Evolutionary conservation across 2,888 invertebrate species (phyloP).

Genomic region (Thera obeliscata): DNA sequence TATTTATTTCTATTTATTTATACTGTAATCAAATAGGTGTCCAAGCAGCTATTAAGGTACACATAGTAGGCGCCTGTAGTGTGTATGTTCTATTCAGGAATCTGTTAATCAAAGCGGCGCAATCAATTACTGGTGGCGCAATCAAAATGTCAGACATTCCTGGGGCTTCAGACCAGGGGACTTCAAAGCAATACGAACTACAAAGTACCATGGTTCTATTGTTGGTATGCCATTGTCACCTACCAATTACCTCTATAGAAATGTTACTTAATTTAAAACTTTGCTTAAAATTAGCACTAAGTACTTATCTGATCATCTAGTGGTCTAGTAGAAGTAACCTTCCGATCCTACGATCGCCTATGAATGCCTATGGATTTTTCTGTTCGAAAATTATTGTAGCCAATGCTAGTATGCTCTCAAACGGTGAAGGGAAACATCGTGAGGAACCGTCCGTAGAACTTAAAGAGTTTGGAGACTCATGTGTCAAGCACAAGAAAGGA

Average conservation of each 20-base stretch:
- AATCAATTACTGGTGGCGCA: constrained; percentile 75
- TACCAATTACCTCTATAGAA: constrained; percentile 5
- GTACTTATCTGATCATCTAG: too few relatives aligned
- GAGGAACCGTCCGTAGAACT: too few relatives aligned
- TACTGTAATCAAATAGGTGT: constrained; percentile 10
- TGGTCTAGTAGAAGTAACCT: too few relatives aligned
- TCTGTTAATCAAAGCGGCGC: constrained; percentile 79
- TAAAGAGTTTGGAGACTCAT: too few relatives aligned
- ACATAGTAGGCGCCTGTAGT: neutral
- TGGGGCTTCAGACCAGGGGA: constrained; percentile 52
- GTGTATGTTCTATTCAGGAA: constrained; percentile 54
- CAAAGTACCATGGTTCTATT: constrained; percentile 4
- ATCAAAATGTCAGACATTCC: constrained; percentile 79
- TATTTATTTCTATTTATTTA: neutral
- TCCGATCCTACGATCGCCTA: too few relatives aligned
- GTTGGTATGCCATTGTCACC: constrained; percentile 20
- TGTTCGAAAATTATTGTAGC: too few relatives aligned
- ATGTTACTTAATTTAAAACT: neutral
- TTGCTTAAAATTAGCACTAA: too few relatives aligned
- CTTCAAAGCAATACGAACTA: constrained; percentile 54
- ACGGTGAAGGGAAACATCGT: too few relatives aligned
- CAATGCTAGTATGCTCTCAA: too few relatives aligned
- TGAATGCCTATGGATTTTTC: too few relatives aligned
- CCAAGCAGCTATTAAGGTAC: neutral
- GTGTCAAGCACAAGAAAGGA: too few relatives aligned